Conservation (phyloP, 2,113 vertebrate genomes). For the Myotis brandtii region DNA sequence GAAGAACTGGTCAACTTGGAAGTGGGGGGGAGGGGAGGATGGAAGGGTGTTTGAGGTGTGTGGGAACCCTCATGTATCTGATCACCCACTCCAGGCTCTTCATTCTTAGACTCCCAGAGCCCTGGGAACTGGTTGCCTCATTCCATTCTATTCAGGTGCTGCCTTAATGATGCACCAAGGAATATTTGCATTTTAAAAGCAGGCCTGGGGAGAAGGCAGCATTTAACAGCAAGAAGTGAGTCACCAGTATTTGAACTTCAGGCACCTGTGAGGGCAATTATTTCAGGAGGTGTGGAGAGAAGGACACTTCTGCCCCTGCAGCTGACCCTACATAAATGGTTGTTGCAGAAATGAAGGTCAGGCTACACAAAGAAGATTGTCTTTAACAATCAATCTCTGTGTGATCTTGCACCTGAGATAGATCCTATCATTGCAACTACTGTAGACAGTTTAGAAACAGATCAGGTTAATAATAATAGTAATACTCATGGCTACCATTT, state of each 20-base stretch:
- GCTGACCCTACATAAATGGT: not conserved
- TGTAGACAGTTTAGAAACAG: not conserved
- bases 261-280: not conserved
- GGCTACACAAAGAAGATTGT: not conserved
- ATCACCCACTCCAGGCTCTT: not conserved
- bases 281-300: not conserved
- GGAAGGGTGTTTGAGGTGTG: too few relatives aligned
- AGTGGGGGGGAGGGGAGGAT: too few relatives aligned
- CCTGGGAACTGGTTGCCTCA: not conserved
- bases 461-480: not conserved
- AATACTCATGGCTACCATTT: not conserved
- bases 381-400: not conserved
- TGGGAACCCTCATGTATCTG: not conserved
- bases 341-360: not conserved
- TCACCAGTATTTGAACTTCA: not conserved
- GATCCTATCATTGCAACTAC: not conserved
- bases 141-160: not conserved
- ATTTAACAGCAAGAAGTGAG: not conserved
- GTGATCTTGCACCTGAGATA: not conserved
- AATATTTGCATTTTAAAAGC: conserved; percentile 11
- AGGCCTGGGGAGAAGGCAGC: not conserved
- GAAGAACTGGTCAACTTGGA: not conserved
- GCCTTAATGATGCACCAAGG: not conserved
- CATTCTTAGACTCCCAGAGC: not conserved
- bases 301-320: not conserved